Conservation (phyloP, 1,140 invertebrate genomes). For the Drosophila teissieri region DNA sequence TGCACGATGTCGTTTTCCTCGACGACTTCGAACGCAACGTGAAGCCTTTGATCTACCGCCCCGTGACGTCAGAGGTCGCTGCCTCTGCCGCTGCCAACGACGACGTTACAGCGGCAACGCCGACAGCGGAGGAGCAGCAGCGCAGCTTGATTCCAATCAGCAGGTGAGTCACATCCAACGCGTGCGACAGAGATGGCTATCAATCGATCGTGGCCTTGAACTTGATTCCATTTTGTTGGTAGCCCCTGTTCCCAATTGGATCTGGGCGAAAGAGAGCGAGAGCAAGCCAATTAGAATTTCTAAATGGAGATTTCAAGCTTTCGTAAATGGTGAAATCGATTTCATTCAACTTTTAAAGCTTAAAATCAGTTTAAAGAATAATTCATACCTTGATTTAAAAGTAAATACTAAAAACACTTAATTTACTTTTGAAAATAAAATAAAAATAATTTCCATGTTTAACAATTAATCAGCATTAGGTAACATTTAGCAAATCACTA, state of each 20-base stretch:
- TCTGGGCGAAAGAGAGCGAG: background rate
- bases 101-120: conserved; percentile 7
- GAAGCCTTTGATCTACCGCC: conserved; percentile 75
- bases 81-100: background rate
- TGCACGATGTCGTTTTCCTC: conserved; percentile 77
- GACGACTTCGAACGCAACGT: conserved; percentile 75
- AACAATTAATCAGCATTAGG: no score
- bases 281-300: background rate
- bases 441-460: no score
- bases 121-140: conserved; percentile 20
- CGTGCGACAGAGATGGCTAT: conserved; percentile 2
- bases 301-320: background rate
- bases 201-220: conserved; percentile 55
- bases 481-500: background rate
- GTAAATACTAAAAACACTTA: background rate
- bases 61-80: conserved; percentile 52
- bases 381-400: background rate
- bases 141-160: conserved; percentile 16
- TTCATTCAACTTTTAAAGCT: background rate
- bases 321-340: no score
- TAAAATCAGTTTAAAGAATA: background rate
- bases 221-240: conserved; percentile 35
- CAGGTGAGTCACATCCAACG: conserved; percentile 53
- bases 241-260: conserved; percentile 8
- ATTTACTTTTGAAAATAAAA: no score